These are phyloP conservation scores for Chromis chromis DNA, from an alignment of 2,797 vertebrate genomes.

Conservation along the genomic window DNA sequence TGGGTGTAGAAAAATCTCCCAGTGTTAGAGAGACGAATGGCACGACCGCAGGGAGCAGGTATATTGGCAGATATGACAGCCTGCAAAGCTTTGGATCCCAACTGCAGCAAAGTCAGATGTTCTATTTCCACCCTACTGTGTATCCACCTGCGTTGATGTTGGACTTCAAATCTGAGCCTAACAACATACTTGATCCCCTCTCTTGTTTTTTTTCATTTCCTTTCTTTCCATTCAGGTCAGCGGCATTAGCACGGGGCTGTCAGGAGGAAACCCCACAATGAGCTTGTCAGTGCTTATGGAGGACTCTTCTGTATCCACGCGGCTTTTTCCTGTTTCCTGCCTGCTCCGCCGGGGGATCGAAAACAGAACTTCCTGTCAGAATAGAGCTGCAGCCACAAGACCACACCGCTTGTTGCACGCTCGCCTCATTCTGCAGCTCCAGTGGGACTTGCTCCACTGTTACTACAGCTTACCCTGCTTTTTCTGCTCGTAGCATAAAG, in stretches of 20 bases:
- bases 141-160: slow-evolving; percentile 48
- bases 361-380: slow-evolving; percentile 77
- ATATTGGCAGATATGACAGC: slow-evolving; percentile 61
- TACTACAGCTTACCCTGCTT: slow-evolving; percentile 51
- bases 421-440: slow-evolving; percentile 73
- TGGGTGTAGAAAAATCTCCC: slow-evolving; percentile 70
- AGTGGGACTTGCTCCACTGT: slow-evolving; percentile 49
- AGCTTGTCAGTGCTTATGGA: slow-evolving; percentile 52
- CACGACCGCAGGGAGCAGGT: slow-evolving; percentile 61
- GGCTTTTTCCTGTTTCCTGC: slow-evolving; percentile 81
- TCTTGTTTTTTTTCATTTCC: slow-evolving; percentile 13
- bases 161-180: slow-evolving; percentile 27
- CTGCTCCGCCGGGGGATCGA: slow-evolving; percentile 69
- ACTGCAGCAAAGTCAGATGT: slow-evolving; percentile 50
- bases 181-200: slow-evolving; percentile 28
- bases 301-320: slow-evolving; percentile 66
- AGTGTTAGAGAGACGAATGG: slow-evolving; percentile 60
- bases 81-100: slow-evolving; percentile 52
- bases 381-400: slow-evolving; percentile 55
- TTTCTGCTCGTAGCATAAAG: slow-evolving; percentile 20
- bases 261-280: slow-evolving; percentile 62
- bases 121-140: slow-evolving; percentile 51
- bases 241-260: slow-evolving; percentile 34
- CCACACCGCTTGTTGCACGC: slow-evolving; percentile 71
- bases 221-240: slow-evolving; percentile 43